phyloP scores from a whole-genome alignment of 2,797 vertebrate species.

The Thripadectes ignobilis region DNA sequence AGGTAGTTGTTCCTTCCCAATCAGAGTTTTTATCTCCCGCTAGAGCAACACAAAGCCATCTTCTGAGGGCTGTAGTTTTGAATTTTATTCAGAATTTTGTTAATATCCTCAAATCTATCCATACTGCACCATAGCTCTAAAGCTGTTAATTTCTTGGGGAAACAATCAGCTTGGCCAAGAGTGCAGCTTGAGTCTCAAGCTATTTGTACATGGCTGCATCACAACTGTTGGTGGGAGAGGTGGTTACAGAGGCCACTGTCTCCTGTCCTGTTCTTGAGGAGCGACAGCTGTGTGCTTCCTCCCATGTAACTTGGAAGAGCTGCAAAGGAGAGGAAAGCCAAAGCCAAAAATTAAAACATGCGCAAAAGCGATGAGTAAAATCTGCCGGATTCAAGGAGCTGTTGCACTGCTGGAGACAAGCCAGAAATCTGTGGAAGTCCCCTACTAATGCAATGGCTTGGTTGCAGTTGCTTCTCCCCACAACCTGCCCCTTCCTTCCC shows the following conservation, averaged over 20 bases:
- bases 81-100: neutral
- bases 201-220: neutral
- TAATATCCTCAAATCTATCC: neutral
- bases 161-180: neutral
- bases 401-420: neutral
- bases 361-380: constrained; percentile 10
- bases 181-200: neutral
- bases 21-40: neutral
- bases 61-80: neutral
- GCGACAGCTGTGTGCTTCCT: constrained; percentile 34
- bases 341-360: constrained; percentile 49
- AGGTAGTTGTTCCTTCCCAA: neutral
- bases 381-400: constrained; percentile 14
- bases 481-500: neutral
- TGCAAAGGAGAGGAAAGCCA: constrained; percentile 20
- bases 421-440: constrained; percentile 42
- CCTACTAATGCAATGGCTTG: neutral
- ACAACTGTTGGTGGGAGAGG: neutral
- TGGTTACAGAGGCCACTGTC: neutral
- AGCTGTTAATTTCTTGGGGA: neutral
- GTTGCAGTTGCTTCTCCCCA: neutral
- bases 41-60: neutral
- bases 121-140: neutral
- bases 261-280: neutral
- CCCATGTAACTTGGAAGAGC: constrained; percentile 32